A percentile compares a stretch with the other conserved stretches of the same genome.
phyloP scores from a whole-genome alignment of 2,797 vertebrate species.

The Cottoperca gobio region DNA sequence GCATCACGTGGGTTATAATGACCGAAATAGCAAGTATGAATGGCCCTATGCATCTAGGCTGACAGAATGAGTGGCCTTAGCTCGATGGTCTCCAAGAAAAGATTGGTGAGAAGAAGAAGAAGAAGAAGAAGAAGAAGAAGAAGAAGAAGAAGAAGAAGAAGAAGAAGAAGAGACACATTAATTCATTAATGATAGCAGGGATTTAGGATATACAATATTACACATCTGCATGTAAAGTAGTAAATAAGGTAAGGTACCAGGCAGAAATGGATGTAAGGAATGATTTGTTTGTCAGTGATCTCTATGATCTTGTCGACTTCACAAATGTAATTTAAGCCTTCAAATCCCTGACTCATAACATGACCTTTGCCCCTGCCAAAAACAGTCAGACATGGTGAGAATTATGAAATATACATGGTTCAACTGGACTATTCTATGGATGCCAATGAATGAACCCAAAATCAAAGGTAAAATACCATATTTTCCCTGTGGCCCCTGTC shows the following conservation, averaged over 20 bases:
- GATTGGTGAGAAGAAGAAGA: conserved; percentile 6
- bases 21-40: conserved; percentile 13
- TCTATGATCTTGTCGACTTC: conserved; percentile 1
- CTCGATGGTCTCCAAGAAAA: conserved; percentile 1
- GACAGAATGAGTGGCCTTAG: conserved; percentile 16
- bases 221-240: conserved; percentile 55
- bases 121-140: background rate
- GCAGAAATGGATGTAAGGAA: conserved; percentile 34
- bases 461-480: conserved; percentile 14
- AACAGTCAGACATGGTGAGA: background rate
- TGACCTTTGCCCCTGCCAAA: conserved; percentile 4
- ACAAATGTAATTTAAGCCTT: conserved; percentile 2
- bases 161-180: conserved; percentile 26
- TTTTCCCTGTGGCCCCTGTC: conserved; percentile 23
- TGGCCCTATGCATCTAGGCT: background rate
- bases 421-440: background rate
- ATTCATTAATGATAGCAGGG: conserved; percentile 57
- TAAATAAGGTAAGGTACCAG: too few species aligned
- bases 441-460: background rate
- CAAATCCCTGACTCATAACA: conserved; percentile 15
- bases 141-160: background rate
- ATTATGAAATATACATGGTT: background rate
- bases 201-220: conserved; percentile 50
- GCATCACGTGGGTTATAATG: conserved; percentile 9
- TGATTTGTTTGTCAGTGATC: conserved; percentile 8